phyloP scores from a whole-genome alignment of 2,113 vertebrate genomes.

The Rynchops niger region DNA sequence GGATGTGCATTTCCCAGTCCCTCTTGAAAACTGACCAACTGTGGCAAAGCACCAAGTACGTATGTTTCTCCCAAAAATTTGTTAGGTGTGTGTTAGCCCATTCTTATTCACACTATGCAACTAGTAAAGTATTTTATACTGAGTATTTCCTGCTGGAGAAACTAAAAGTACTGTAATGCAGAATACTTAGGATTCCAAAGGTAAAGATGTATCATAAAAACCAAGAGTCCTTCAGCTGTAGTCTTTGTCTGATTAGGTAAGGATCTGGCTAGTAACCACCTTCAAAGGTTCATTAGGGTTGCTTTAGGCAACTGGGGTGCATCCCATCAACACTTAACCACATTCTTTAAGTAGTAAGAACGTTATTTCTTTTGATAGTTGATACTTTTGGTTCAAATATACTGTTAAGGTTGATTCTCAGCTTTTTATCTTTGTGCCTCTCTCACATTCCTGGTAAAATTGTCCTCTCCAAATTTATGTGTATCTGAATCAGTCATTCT shows the following conservation, averaged over 20 bases:
- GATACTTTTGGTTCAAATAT: not conserved
- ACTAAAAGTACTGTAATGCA: not conserved
- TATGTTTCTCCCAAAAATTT: not conserved
- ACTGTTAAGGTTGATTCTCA: not conserved
- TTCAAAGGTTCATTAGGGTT: not conserved
- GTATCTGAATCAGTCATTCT: not conserved
- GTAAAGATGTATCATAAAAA: not conserved
- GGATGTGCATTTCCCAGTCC: not conserved
- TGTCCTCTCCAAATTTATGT: not conserved
- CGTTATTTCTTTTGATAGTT: not conserved
- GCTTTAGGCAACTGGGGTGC: not conserved
- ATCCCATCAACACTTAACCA: not conserved
- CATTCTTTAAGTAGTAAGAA: not conserved
- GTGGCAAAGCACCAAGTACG: not conserved
- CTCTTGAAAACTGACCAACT: not conserved
- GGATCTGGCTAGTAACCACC: not conserved
- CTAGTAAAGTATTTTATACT: not conserved
- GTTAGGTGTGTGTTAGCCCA: not conserved
- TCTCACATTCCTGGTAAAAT: not conserved
- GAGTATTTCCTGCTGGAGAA: not conserved
- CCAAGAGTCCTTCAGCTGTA: not conserved
- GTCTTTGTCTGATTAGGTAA: not conserved
- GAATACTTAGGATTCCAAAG: not conserved
- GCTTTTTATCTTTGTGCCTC: not conserved
- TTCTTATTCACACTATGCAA: not conserved